phyloP scores from a whole-genome alignment of 2,797 vertebrate species.

The Amniataba percoides region DNA sequence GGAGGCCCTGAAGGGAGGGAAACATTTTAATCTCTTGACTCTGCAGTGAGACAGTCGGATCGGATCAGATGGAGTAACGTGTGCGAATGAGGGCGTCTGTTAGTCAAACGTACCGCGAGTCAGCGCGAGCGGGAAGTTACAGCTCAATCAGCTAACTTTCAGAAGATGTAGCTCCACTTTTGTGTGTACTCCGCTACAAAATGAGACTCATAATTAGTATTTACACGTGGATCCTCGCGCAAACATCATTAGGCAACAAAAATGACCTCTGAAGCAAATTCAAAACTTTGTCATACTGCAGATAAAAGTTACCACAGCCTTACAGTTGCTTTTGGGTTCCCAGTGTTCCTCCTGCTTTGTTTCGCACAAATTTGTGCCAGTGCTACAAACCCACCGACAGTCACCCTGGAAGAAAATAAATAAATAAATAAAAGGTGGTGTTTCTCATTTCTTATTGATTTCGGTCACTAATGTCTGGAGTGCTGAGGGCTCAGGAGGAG shows the following conservation, averaged over 20 bases:
- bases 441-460: constrained; percentile 3
- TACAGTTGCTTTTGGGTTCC: background rate
- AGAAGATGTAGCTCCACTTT: background rate
- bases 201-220: constrained; percentile 14
- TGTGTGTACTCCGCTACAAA: constrained; percentile 10
- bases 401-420: background rate
- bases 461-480: background rate
- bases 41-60: constrained; percentile 30
- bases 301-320: background rate
- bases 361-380: constrained; percentile 9
- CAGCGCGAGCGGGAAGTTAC: background rate
- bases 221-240: constrained; percentile 23
- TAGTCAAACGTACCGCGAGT: background rate
- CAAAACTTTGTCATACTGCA: background rate
- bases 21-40: constrained; percentile 53
- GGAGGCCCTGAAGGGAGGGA: constrained; percentile 30
- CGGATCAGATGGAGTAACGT: constrained; percentile 3
- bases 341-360: background rate
- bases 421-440: fast-evolving
- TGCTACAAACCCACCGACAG: background rate
- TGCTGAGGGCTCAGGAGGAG: background rate
- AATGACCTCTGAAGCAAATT: background rate
- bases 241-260: constrained; percentile 10
- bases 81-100: background rate
- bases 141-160: constrained; percentile 14